A percentile compares a stretch with the other conserved stretches of the same genome.
Evolutionary conservation across 2,797 vertebrate genomes (phyloP).

Genomic region (Euphonia xanthogaster): DNA sequence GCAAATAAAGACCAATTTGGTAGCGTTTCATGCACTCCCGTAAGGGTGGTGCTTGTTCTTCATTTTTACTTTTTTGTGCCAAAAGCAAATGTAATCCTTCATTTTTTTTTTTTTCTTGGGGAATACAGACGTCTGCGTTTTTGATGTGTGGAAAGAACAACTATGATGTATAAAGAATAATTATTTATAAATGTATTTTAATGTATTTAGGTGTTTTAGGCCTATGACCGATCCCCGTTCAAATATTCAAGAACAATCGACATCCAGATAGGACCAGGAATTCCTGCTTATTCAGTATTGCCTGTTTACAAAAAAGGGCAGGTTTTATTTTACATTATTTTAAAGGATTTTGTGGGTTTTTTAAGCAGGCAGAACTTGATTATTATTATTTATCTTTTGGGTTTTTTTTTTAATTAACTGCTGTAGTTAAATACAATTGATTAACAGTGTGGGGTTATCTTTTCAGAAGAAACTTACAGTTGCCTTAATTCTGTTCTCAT

Average conservation of each 20-base stretch:
- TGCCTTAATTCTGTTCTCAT: slow-evolving; percentile 24
- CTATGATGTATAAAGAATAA: slow-evolving; percentile 27
- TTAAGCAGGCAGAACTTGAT: neutral
- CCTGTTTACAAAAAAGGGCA: neutral
- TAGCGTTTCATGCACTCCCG: neutral
- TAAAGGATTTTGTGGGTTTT: neutral
- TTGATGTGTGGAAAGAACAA: neutral
- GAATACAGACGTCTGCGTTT: neutral
- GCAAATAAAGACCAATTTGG: neutral
- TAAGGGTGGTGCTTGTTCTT: neutral
- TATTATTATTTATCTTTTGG: slow-evolving; percentile 45
- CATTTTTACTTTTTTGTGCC: neutral
- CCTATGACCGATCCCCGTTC: neutral
- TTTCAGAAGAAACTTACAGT: neutral
- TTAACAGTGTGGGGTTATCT: neutral
- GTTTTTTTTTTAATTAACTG: neutral
- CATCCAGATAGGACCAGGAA: neutral
- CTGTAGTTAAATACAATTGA: neutral
- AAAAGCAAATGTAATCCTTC: neutral
- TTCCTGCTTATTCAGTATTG: neutral
- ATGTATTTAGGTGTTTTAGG: slow-evolving; percentile 19
- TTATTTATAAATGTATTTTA: slow-evolving; percentile 50
- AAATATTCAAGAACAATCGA: neutral
- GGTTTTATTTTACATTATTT: neutral
- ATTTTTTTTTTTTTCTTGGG: neutral